Percentiles rank a stretch among this genome's conserved stretches.
phyloP scores from a whole-genome alignment of 2,888 invertebrate genomes.

The Allygus modestus region DNA sequence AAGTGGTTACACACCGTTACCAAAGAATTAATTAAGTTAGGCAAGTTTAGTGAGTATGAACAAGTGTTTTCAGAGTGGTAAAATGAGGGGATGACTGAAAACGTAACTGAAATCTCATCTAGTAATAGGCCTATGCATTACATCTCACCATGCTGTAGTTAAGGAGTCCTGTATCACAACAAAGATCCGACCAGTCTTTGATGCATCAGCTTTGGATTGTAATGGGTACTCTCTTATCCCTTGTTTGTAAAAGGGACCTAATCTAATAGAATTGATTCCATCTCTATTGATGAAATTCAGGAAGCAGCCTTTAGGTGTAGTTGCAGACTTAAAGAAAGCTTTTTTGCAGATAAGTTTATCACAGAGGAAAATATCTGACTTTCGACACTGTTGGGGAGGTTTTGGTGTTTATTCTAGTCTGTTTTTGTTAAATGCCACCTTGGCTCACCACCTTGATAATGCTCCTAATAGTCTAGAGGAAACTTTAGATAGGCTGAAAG shows the following conservation, averaged over 20 bases:
- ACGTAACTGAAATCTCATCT: neutral
- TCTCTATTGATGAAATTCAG: constrained; percentile 11
- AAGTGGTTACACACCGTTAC: neutral
- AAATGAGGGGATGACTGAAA: neutral
- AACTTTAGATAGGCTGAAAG: constrained; percentile 1
- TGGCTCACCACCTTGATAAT: constrained; percentile 47
- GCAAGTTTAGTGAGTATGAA: neutral
- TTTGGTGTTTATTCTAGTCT: constrained; percentile 63
- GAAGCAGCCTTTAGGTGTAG: neutral
- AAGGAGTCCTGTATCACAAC: constrained; percentile 64
- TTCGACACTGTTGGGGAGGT: constrained; percentile 58
- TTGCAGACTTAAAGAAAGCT: constrained; percentile 15
- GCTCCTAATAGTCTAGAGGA: neutral
- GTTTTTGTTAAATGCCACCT: constrained; percentile 58
- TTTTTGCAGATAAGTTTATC: constrained; percentile 19
- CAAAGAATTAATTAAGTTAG: neutral
- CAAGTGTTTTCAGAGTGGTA: neutral
- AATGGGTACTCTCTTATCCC: constrained; percentile 64
- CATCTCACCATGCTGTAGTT: constrained; percentile 64
- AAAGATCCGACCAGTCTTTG: constrained; percentile 66
- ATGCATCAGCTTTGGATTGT: constrained; percentile 63
- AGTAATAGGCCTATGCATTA: neutral
- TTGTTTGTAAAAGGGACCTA: constrained; percentile 67
- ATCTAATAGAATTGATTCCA: constrained; percentile 11
- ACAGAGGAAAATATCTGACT: constrained; percentile 14